Percentiles rank a stretch among this genome's conserved stretches.
Conservation (phyloP, 2,888 invertebrate genomes). For the Tetrapedia diversipes region DNA sequence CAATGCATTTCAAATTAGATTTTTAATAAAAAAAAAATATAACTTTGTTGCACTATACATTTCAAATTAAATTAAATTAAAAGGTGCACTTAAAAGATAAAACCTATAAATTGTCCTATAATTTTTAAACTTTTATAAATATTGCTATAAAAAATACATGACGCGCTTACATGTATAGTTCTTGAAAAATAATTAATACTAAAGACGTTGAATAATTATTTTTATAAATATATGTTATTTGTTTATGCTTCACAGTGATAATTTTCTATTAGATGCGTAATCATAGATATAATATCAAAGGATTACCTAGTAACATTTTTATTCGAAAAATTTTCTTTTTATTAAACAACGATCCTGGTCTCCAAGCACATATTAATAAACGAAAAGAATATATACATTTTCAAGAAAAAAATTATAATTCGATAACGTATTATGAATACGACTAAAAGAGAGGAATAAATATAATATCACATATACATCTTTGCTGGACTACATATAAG, state of each 20-base stretch:
- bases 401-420: slow-evolving; percentile 26
- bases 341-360: slow-evolving; percentile 23
- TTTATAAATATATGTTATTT: background rate
- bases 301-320: background rate
- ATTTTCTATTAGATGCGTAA: slow-evolving; percentile 7
- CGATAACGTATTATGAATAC: slow-evolving; percentile 45
- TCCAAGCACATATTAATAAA: slow-evolving; percentile 8
- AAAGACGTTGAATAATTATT: background rate
- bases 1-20: slow-evolving; percentile 6
- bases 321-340: background rate
- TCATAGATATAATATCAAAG: background rate
- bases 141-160: background rate
- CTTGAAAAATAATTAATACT: background rate
- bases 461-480: slow-evolving; percentile 48
- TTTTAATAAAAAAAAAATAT: slow-evolving; percentile 10
- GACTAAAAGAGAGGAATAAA: slow-evolving; percentile 38
- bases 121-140: background rate
- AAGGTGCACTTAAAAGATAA: background rate
- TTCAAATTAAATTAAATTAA: background rate
- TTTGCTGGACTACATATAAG: slow-evolving; percentile 45
- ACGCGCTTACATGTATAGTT: background rate
- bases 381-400: slow-evolving; percentile 9
- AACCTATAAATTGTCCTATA: background rate
- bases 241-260: background rate
- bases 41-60: background rate